Conservation (phyloP, 2,113 vertebrate species). For the Penelope pileata region DNA sequence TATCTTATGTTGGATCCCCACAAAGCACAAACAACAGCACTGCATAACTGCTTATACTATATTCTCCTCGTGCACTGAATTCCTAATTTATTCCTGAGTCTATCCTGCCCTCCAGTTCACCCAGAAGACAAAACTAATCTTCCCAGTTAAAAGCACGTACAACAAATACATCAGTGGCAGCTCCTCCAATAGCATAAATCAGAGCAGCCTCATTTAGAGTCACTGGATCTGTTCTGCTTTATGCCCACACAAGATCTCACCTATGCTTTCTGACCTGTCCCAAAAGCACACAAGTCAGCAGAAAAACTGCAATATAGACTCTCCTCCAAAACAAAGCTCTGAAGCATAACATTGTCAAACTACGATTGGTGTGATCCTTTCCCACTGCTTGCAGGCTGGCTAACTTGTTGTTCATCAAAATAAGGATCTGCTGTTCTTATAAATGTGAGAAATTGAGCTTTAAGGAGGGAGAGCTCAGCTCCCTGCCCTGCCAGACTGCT, state of each 20-base stretch:
- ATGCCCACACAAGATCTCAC: not conserved
- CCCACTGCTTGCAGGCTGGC: not conserved
- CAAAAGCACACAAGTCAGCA: not conserved
- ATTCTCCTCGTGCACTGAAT: not conserved
- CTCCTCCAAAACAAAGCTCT: not conserved
- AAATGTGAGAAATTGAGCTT: not conserved
- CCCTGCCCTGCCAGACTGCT: not conserved
- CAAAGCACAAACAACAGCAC: not conserved
- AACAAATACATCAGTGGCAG: not conserved
- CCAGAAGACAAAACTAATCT: not conserved
- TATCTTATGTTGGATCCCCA: not conserved
- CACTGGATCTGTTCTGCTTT: not conserved
- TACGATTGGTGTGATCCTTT: not conserved
- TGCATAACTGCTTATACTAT: not conserved
- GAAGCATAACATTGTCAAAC: not conserved
- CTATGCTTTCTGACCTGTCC: not conserved
- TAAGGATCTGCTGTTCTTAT: not conserved
- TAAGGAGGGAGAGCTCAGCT: not conserved
- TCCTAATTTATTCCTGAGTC: not conserved
- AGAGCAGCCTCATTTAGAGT: not conserved
- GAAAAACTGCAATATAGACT: not conserved
- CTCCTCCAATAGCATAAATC: not conserved
- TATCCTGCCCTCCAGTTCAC: not conserved
- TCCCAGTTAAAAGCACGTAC: not conserved
- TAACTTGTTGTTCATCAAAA: not conserved